Evolutionary conservation across 1,140 invertebrate species (phyloP), one percentile per base, ranked within the genome.

Genomic region (Drosophila bipectinata): DNA sequence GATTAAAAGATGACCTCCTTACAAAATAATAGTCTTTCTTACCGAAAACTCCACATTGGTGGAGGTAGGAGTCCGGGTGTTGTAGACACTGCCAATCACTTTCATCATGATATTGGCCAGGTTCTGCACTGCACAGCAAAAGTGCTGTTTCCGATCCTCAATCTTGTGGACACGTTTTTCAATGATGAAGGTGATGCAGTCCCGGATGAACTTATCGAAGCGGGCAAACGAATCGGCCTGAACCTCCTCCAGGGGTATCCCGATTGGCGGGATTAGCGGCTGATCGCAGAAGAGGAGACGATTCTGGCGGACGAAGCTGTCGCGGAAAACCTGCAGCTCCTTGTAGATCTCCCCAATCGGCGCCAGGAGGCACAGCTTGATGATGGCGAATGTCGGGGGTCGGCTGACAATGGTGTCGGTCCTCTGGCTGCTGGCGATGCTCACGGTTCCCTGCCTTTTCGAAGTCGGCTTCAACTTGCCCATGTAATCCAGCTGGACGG

Each of bases 101-200:
- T 84, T 83, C 28, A 89, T 14, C 34, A 88, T 30, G 21, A 84
- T 84, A 12, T 89, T 89, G 1, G 60, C 45, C 1, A 88, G 59
- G 45, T 89, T 88, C 14, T 84, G 67, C 0, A 80, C 26, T 1
- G 52, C 61, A 51, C 83, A 88, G 15, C 83, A 88, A 8, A 88
- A 88, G 21, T 74, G 58, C 3, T 28, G 52, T 9, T 49, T 76
- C 2, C 60, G 69, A 0, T 88, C 72, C 39, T 77, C 59, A 5
- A 82, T 10, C 6, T 12, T 44, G 21, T 58, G 24, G 2, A 87
- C 62, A 4, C 67, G 67, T 45, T 78, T 82, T 0, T 62, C 61
- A 2, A 87, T 49, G 53, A 87, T 79, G n/a, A 69, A 82, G 2
- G 39, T 10, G 2, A 87, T 72, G 9, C 51, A 66, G 1, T 69